Evolutionary conservation across 2,797 vertebrate genomes (phyloP), one percentile per base, ranked within the genome.

Genomic region (Melanotaenia maccullochi): DNA sequence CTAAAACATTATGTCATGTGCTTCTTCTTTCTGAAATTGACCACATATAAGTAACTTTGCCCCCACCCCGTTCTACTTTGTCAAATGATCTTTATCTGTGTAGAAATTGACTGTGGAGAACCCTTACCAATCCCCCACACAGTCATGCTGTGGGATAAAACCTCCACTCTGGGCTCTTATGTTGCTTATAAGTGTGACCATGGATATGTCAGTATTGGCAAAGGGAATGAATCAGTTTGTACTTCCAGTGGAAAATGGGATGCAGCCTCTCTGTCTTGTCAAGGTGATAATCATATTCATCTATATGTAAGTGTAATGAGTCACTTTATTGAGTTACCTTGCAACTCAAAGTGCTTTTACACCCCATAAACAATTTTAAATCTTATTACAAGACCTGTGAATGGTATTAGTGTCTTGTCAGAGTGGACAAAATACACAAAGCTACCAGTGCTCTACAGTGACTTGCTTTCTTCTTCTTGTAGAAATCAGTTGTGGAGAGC

Each of bases 401-500:
- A 51, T 35, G 51, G 44, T 70, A 9, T 22, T 12, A 33, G 25
- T 22, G 11, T 9, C 7, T 44, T 36, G 9, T 56, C 9, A 9
- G 42, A 33, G 32, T 33, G 7, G 32, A 33, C 22, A 47, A 22
- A 4, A 44, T 47, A 22, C 42, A 33, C 59, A 25, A 25, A 11
- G 44, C 22, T 38, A 18, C 42, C 60, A n/a, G 1, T 66, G 38
- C 55, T 18, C 40, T 35, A 9, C 28, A 56, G 47, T 81, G 40
- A 82, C 55, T 42, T 71, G 25, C 55, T 73, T 49, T 88, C n/a
- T 85, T 74, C 76, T 71, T 80, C 58, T 90, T 93, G 66, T 93
- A 96, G 96, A 95, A 93, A 90, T 96, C 61, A 81, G 79, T 65
- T 96, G 95, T 79, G 85, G 87, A 38, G 68, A 83, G 8, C 95